A percentile compares a stretch with the other conserved stretches of the same genome.
These are phyloP conservation scores for Unio delphinus DNA, from an alignment of 2,888 invertebrate genomes.

Conservation along the genomic window DNA sequence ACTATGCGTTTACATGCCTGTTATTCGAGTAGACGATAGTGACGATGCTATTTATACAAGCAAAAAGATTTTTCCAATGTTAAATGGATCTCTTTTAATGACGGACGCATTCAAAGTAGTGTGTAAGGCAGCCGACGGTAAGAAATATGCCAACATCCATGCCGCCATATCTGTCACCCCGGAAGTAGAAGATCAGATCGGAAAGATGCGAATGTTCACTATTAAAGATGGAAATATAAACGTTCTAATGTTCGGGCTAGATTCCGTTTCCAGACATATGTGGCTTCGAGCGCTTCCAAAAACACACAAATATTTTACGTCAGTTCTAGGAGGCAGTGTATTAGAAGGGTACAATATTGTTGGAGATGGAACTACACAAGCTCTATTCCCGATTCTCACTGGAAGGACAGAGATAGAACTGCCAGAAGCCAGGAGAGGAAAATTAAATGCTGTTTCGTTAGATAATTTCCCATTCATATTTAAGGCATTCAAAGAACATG, in stretches of 20 bases:
- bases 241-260: slow-evolving; percentile 89
- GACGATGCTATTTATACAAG: slow-evolving; percentile 50
- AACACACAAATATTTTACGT: slow-evolving; percentile 59
- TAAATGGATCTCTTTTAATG: slow-evolving; percentile 45
- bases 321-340: slow-evolving; percentile 72
- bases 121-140: slow-evolving; percentile 55
- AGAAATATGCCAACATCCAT: slow-evolving; percentile 80
- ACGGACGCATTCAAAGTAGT: slow-evolving; percentile 64
- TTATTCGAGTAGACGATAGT: slow-evolving; percentile 57
- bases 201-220: background rate
- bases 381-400: slow-evolving; percentile 88
- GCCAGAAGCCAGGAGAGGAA: slow-evolving; percentile 85
- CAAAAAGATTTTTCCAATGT: slow-evolving; percentile 43
- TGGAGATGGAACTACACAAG: slow-evolving; percentile 74
- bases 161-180: slow-evolving; percentile 74
- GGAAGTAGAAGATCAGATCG: slow-evolving; percentile 9
- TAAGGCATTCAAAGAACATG: slow-evolving; percentile 79
- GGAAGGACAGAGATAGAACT: slow-evolving; percentile 86
- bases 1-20: slow-evolving; percentile 76
- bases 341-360: slow-evolving; percentile 77
- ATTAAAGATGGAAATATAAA: slow-evolving; percentile 73
- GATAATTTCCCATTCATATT: slow-evolving; percentile 86
- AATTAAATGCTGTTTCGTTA: slow-evolving; percentile 77
- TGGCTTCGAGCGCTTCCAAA: slow-evolving; percentile 65
- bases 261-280: slow-evolving; percentile 88